phyloP scores from a whole-genome alignment of 2,113 vertebrate genomes.

The Callionymus lyra region DNA sequence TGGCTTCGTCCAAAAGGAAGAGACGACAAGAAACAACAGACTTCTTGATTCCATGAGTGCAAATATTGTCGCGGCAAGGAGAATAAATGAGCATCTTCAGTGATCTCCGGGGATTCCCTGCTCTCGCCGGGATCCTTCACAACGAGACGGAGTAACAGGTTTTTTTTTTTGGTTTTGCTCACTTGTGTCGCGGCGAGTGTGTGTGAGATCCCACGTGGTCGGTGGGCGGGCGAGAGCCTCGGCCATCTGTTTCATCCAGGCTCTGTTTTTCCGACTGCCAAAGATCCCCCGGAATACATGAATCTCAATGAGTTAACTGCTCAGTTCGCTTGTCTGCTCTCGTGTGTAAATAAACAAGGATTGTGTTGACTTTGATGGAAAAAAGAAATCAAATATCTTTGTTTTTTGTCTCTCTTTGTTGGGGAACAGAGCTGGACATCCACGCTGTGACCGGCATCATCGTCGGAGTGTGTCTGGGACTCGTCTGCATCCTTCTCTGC shows the following conservation, averaged over 20 bases:
- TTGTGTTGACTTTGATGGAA: neutral
- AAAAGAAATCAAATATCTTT: neutral
- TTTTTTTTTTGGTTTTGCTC: too few species aligned
- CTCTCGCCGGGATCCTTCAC: too few species aligned
- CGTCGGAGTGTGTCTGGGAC: slow-evolving; percentile 87
- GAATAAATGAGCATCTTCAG: too few species aligned
- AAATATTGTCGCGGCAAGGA: too few species aligned
- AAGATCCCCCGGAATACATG: slow-evolving; percentile 27
- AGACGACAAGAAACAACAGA: too few species aligned
- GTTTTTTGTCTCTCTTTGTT: slow-evolving; percentile 5
- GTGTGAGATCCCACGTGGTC: too few species aligned
- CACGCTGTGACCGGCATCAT: slow-evolving; percentile 92
- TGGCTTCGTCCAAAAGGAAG: too few species aligned
- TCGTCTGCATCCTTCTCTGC: slow-evolving; percentile 91
- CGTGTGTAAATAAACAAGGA: neutral
- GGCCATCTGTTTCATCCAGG: slow-evolving; percentile 43
- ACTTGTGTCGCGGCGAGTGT: too few species aligned
- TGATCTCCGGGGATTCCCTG: too few species aligned
- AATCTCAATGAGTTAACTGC: slow-evolving; percentile 30
- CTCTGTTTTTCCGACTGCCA: slow-evolving; percentile 25
- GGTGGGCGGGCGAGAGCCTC: slow-evolving; percentile 21
- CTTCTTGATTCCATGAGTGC: too few species aligned
- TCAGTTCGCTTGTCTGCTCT: neutral
- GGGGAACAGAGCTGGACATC: slow-evolving; percentile 79
- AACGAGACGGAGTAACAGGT: too few species aligned